A percentile compares a stretch with the other conserved stretches of the same genome.
Conservation (phyloP, 2,888 invertebrate species). For the Orthosia cruda region DNA sequence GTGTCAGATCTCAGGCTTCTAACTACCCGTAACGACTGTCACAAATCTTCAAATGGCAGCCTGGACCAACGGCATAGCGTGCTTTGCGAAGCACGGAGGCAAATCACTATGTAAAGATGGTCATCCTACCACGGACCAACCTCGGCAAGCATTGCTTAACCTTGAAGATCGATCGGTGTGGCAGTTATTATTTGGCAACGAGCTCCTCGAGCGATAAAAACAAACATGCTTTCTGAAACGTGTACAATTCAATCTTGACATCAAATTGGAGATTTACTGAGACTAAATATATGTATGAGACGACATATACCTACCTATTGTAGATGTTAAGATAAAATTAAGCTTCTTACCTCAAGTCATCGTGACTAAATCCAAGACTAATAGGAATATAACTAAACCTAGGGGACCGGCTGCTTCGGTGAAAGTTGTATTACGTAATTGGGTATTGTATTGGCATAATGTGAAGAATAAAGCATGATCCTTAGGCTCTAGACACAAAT, state of each 20-base stretch:
- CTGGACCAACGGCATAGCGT: no score
- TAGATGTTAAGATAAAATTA: slow-evolving; percentile 48
- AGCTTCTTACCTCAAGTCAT: slow-evolving; percentile 49
- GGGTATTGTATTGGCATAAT: slow-evolving; percentile 15
- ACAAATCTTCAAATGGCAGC: no score
- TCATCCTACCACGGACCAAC: no score
- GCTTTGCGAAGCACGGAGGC: no score
- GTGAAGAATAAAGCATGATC: not conserved
- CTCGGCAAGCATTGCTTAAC: no score
- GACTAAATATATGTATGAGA: slow-evolving; percentile 44
- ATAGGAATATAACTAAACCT: slow-evolving; percentile 42
- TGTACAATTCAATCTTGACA: slow-evolving; percentile 45
- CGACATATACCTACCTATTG: slow-evolving; percentile 6
- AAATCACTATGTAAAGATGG: no score
- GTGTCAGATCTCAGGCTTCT: no score
- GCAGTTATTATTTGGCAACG: no score
- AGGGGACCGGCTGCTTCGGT: not conserved
- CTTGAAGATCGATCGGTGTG: no score
- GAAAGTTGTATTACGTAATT: slow-evolving; percentile 28
- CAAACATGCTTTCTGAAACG: slow-evolving; percentile 9
- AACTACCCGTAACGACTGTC: no score
- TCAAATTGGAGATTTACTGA: slow-evolving; percentile 30
- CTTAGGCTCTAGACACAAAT: not conserved
- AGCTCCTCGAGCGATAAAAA: no score
- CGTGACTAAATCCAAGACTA: slow-evolving; percentile 31